A percentile compares a stretch with the other conserved stretches of the same genome.
These are phyloP conservation scores for Camelus bactrianus DNA, from an alignment of 2,113 vertebrate species.

Conservation along the genomic window DNA sequence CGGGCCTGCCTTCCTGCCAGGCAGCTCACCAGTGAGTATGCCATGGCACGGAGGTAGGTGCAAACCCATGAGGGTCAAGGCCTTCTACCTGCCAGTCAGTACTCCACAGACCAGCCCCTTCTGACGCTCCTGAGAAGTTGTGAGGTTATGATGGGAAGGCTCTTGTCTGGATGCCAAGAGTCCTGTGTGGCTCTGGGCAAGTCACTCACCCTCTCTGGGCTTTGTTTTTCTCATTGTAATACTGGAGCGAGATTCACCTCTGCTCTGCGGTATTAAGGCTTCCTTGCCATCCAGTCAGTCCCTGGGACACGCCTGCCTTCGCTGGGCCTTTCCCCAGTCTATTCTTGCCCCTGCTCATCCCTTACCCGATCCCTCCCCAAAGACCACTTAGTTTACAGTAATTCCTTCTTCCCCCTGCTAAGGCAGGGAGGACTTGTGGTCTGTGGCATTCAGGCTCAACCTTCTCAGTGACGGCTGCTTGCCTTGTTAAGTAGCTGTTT, in stretches of 20 bases:
- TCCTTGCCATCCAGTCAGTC: neutral
- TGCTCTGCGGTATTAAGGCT: neutral
- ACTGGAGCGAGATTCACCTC: neutral
- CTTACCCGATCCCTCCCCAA: neutral
- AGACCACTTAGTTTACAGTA: neutral
- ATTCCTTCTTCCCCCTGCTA: neutral
- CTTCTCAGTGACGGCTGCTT: neutral
- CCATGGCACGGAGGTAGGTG: neutral
- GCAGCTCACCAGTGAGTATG: neutral
- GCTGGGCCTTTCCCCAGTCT: neutral
- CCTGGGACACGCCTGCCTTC: neutral
- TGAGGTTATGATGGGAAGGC: neutral
- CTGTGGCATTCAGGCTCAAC: constrained; percentile 1
- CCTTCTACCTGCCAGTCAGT: neutral
- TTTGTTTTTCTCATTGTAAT: neutral
- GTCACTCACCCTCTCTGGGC: neutral
- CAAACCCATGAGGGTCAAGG: neutral
- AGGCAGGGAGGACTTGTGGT: neutral
- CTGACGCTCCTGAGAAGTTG: neutral
- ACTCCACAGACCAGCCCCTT: neutral
- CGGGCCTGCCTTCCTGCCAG: neutral
- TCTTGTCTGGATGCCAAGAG: neutral
- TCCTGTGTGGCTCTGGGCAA: neutral
- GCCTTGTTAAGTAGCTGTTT: constrained; percentile 52
- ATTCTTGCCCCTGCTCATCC: neutral